Evolutionary conservation across 2,113 vertebrate genomes (phyloP), one percentile per base, ranked within the genome.

Genomic region (Ceyx cyanopectus): DNA sequence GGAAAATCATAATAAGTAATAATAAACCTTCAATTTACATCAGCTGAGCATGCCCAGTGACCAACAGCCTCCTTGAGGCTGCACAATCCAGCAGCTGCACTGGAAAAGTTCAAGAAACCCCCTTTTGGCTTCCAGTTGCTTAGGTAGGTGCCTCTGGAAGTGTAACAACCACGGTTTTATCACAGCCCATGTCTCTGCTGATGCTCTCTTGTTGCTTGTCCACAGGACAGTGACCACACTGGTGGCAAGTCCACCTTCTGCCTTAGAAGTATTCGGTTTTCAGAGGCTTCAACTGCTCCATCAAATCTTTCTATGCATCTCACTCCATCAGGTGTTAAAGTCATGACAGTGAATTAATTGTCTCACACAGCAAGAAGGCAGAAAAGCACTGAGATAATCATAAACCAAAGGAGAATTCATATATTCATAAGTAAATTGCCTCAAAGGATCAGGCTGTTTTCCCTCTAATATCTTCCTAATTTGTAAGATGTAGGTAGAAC

Each of bases 131-230:
- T 46, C 32, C 26, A 15, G 5, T 7, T 80, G 11, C 17, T 16
- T 7, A 27, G 17, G 30, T 56, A 7, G 17, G 12, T 37, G 8
- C 37, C 14, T 30, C 70, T 61, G 23, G 54, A 69, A 61, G 11
- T 7, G 3, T 7, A 56, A 46, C 23, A 30, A 48, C 0, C 20
- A 60, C 23, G 1, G 7, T 61, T 60, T 46, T 5, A 63, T 30
- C 13, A 23, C 24, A 26, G n/a, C 10, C 5, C n/a, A 20, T 69
- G 5, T 6, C 34, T 56, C 66, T 61, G 30, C 18, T 3, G 0
- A 43, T 23, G 32, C 50, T 80, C 30, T 65, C 17, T 22, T n/a
- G 45, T 40, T 45, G 4, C 34, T 3, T 0, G 0, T 40, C 20
- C 32, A 19, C 16, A 53, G 50, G 58, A 14, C 66, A 76, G 26